Conservation (phyloP, 53 echinoderm and acorn worm genomes). For the Stichopus horrens region DNA sequence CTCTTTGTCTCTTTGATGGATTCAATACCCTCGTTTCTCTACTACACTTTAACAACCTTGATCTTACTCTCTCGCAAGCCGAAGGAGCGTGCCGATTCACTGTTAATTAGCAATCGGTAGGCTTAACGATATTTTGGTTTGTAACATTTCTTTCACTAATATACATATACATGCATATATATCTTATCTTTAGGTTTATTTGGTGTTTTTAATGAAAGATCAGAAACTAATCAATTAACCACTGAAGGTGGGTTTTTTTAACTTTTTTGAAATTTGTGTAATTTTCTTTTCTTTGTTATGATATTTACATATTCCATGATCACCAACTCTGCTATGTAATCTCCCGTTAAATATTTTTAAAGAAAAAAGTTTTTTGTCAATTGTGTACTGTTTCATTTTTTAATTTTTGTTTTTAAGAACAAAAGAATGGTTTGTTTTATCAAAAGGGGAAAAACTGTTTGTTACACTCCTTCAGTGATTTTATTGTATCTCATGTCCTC, state of each 20-base stretch:
- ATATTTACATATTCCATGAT: constrained; percentile 8
- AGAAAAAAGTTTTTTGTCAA: background rate
- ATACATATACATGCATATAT: background rate
- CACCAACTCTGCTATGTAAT: constrained; percentile 7
- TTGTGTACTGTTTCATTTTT: background rate
- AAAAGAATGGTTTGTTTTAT: background rate
- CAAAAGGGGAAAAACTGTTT: background rate
- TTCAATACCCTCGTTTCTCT: background rate
- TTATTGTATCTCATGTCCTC: background rate
- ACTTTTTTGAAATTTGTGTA: background rate
- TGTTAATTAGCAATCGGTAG: background rate
- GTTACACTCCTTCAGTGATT: constrained; percentile 8
- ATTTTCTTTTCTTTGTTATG: background rate
- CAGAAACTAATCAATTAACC: background rate
- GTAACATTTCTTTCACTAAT: background rate
- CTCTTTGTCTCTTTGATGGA: background rate
- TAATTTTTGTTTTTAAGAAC: background rate
- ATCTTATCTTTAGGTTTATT: background rate
- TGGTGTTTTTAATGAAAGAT: background rate
- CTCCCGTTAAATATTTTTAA: background rate
- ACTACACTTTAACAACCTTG: background rate
- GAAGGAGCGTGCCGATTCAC: background rate
- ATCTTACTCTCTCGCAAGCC: background rate
- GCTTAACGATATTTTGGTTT: background rate
- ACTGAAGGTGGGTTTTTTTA: background rate